Base-by-base conservation (phyloP, 1,140 invertebrate species). In the Drosophila fuyamai region DNA sequence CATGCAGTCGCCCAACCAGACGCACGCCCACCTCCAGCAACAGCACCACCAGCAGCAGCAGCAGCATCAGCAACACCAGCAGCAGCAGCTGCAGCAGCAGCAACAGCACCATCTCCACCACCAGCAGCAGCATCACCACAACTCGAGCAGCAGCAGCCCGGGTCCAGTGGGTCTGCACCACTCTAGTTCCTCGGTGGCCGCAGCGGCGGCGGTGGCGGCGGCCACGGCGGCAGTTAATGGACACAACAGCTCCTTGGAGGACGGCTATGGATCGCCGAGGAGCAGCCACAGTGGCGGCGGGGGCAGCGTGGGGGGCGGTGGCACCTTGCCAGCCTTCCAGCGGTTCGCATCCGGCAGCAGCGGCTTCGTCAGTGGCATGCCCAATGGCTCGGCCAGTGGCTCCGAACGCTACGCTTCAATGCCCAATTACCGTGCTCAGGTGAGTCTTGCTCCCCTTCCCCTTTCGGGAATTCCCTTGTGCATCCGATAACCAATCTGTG, bases 331-430 rank as follows among this genome's bases (percentile, higher is more conserved):
- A 9, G 91, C 68, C 53, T 92, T 92, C 35, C 85, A 92, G 51
- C 66, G 89, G 27, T 77, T 92, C 14, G 76, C 76, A 7, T 43
- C 75, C 27, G 58, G 58, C 10, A 77, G 67, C 50, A 68, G 58
- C 46, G 63, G 81, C 47, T 68, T 58, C 29, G 76, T 65, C 43
- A 68, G 56, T 35, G 74, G 81, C 76, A 81, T 84, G 44, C 51
- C 88, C 54, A 88, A 88, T 91, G 79, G 84, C 18, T 58, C 65
- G 53, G 77, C 53, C 67, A 75, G 53, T 66, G 68, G 63, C 46
- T 68, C 85, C 43, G 83, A 88, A 74, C 77, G 83, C 43, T 92
- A 92, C 60, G 85, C 89, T 79, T 82, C 90, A 54, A 58, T 92
- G 68, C 43, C 50, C 66, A 92, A 91, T 90, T 92, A 91, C 60